Conservation (phyloP, 2,888 invertebrate species). For the Criorhina ranunculi region DNA sequence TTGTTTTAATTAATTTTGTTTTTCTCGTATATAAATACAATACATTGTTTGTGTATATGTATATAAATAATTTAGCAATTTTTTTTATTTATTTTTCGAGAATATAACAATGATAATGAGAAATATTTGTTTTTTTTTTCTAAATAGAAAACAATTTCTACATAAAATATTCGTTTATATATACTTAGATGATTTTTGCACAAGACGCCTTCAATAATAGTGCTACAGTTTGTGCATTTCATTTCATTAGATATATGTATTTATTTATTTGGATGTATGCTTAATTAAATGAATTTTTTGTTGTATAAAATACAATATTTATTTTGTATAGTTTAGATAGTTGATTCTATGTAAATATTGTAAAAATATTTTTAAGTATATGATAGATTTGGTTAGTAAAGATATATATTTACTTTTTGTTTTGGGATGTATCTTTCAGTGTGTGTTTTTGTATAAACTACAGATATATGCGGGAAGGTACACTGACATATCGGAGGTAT, state of each 20-base stretch:
- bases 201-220: constrained; percentile 39
- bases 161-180: constrained; percentile 39
- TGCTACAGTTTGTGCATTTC: constrained; percentile 55
- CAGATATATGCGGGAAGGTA: constrained; percentile 33
- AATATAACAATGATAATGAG: constrained; percentile 35
- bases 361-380: constrained; percentile 46
- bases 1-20: not conserved
- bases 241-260: constrained; percentile 44
- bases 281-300: constrained; percentile 48
- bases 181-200: constrained; percentile 40
- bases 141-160: constrained; percentile 17
- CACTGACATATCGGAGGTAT: constrained; percentile 54
- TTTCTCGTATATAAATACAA: constrained; percentile 28
- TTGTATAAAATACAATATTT: constrained; percentile 45
- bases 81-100: not conserved
- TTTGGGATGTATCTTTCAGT: not conserved
- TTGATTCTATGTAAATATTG: constrained; percentile 40
- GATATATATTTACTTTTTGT: not conserved
- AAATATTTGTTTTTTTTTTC: constrained; percentile 13
- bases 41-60: constrained; percentile 28
- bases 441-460: constrained; percentile 7
- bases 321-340: constrained; percentile 31
- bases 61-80: constrained; percentile 51
- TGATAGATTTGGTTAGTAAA: not conserved
- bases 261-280: constrained; percentile 18